phyloP scores from a whole-genome alignment of 2,113 vertebrate genomes.

The Tauraco erythrolophus region DNA sequence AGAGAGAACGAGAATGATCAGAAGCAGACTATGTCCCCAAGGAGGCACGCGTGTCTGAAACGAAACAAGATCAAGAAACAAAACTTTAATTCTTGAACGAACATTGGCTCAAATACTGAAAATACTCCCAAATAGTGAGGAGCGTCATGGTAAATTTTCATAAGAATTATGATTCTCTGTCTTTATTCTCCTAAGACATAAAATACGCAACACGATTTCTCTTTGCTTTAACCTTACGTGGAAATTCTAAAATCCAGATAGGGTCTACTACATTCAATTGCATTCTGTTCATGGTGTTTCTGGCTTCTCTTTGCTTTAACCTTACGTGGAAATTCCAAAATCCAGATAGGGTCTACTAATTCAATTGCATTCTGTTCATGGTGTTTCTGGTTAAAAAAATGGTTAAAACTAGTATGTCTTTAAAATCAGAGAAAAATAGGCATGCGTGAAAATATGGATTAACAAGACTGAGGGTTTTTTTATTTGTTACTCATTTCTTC shows the following conservation, averaged over 20 bases:
- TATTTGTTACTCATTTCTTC: neutral
- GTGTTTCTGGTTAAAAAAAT: neutral
- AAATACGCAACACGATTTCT: neutral
- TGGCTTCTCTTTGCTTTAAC: neutral
- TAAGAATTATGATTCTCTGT: neutral
- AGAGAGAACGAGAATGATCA: neutral
- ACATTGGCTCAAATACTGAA: neutral
- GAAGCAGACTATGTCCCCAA: neutral
- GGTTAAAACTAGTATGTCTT: neutral
- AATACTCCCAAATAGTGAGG: rapidly evolving
- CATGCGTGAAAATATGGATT: neutral
- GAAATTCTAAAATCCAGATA: neutral
- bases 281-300: neutral
- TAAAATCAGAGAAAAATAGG: neutral
- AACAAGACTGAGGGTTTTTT: neutral
- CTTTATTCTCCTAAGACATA: neutral
- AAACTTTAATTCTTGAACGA: neutral
- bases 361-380: neutral
- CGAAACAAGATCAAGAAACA: neutral
- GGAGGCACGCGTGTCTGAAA: neutral
- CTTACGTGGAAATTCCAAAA: neutral
- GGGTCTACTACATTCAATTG: neutral
- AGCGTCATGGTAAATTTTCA: neutral
- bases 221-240: neutral
- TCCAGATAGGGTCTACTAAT: neutral